Conservation (phyloP, 1,140 invertebrate genomes). For the Drosophila pseudoananassae region DNA sequence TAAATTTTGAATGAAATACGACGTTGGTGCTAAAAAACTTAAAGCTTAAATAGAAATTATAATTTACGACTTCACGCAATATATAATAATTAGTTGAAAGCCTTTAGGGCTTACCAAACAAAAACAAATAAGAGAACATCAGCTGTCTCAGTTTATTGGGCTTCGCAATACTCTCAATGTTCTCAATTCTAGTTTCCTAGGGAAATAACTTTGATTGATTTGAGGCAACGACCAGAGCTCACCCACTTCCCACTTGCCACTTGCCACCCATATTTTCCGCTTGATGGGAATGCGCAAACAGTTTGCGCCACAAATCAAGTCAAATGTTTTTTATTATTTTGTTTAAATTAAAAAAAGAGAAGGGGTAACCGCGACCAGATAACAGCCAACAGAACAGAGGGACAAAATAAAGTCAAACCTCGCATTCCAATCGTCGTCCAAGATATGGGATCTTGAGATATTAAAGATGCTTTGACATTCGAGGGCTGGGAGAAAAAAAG, state of each 20-base stretch:
- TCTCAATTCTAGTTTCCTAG: background rate
- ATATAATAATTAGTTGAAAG: too few relatives aligned
- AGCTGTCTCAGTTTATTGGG: too few relatives aligned
- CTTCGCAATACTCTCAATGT: background rate
- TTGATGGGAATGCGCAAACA: slow-evolving; percentile 8
- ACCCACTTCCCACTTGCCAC: slow-evolving; percentile 9
- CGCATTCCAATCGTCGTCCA: slow-evolving; percentile 56
- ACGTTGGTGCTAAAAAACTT: background rate
- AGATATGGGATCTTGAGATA: background rate
- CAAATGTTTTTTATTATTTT: slow-evolving; percentile 28
- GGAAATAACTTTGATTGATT: slow-evolving; percentile 18
- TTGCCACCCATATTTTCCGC: slow-evolving; percentile 22
- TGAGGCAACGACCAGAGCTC: slow-evolving; percentile 15
- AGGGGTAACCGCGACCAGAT: slow-evolving; percentile 1
- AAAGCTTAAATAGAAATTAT: too few relatives aligned
- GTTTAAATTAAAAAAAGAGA: slow-evolving; percentile 43
- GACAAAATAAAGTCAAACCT: slow-evolving; percentile 18
- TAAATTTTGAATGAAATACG: background rate
- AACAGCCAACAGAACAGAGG: slow-evolving; percentile 32
- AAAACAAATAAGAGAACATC: too few relatives aligned
- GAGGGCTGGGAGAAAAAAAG: slow-evolving; percentile 5
- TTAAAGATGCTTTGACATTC: background rate
- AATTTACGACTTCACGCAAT: too few relatives aligned
- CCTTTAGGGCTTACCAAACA: too few relatives aligned
- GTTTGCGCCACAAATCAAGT: slow-evolving; percentile 30